Conservation (phyloP, 37 sponge, comb jelly and placozoan genomes). For the Crambe crambe region DNA sequence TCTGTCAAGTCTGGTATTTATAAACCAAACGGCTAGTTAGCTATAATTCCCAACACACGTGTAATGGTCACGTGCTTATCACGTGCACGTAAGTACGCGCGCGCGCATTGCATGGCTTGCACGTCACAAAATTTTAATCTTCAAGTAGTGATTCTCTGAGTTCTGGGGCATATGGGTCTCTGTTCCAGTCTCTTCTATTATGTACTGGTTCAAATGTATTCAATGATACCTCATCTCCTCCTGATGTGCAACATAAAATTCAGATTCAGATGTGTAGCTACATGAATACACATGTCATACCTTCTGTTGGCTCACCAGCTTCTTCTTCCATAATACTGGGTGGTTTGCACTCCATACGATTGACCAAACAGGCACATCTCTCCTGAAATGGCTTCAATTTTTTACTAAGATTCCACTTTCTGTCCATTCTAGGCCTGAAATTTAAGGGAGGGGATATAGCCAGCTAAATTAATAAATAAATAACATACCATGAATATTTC, state of each 20-base stretch:
- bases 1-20: no score
- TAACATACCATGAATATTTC: not conserved
- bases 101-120: not conserved
- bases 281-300: no score
- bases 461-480: not conserved
- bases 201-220: no score
- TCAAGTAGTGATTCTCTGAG: not conserved
- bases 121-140: not conserved
- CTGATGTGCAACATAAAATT: no score
- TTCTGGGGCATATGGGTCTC: not conserved
- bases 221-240: no score
- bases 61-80: no score
- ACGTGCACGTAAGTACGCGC: no score
- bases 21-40: no score
- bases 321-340: not conserved
- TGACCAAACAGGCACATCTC: not conserved
- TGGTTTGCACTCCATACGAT: not conserved
- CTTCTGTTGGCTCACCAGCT: not conserved
- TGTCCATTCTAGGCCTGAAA: not conserved
- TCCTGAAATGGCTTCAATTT: not conserved
- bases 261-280: no score
- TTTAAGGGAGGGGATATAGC: no score
- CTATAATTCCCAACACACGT: no score
- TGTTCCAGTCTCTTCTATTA: no score
- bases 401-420: not conserved